Percentiles rank a stretch among this genome's conserved stretches.
phyloP scores from a whole-genome alignment of 2,113 vertebrate species.

The Herpetotheres cachinnans region DNA sequence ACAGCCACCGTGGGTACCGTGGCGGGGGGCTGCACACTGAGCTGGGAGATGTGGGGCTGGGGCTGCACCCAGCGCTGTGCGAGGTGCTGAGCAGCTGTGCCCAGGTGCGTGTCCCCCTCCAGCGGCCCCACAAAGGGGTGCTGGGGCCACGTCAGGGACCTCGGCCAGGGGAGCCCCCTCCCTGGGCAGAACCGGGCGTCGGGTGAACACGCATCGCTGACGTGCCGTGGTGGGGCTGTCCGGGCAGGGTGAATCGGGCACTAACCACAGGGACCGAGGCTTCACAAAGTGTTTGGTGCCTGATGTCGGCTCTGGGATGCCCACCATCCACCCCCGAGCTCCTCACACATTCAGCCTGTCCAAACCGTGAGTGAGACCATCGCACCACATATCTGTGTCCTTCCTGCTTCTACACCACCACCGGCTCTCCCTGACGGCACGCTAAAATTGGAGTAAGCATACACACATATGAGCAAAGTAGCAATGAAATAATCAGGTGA shows the following conservation, averaged over 20 bases:
- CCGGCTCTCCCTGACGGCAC: neutral
- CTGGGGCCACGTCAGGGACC: neutral
- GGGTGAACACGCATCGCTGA: fast-evolving
- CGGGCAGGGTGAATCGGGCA: too few relatives aligned
- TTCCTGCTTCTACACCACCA: neutral
- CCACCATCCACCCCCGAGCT: neutral
- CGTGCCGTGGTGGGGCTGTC: neutral
- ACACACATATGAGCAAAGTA: too few relatives aligned
- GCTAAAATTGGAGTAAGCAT: neutral
- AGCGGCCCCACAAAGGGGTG: neutral
- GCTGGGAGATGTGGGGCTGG: neutral
- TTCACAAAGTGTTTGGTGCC: neutral
- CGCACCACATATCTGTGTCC: neutral
- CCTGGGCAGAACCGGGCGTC: fast-evolving
- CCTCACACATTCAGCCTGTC: neutral
- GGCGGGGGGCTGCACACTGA: neutral
- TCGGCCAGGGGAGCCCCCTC: fast-evolving
- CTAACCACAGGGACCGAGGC: neutral
- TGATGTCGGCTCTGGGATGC: fast-evolving
- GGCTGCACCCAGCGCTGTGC: neutral
- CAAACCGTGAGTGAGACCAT: neutral
- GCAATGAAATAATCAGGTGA: neutral
- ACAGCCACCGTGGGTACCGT: fast-evolving
- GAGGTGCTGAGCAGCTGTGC: neutral
- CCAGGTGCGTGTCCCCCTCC: too few relatives aligned